These are phyloP conservation scores for Ploceus nigricollis DNA, from an alignment of 2,113 vertebrate genomes.

Conservation along the genomic window DNA sequence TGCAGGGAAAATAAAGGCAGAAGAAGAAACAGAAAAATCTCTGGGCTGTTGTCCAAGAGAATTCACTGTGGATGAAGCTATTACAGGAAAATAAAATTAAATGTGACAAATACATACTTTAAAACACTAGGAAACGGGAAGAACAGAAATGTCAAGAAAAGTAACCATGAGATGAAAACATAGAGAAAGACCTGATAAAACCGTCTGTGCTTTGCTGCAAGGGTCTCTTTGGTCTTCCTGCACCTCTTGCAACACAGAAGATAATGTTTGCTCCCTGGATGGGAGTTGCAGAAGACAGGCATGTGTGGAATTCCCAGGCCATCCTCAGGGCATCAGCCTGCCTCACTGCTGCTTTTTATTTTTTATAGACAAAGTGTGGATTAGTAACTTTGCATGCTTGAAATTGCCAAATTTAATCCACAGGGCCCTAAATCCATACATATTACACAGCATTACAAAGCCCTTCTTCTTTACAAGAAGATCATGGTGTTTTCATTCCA, in stretches of 20 bases:
- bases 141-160: background rate
- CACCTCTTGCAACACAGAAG: background rate
- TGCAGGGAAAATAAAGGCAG: slow-evolving; percentile 2
- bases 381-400: slow-evolving; percentile 26
- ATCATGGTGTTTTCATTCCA: slow-evolving; percentile 7
- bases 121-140: background rate
- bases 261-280: background rate
- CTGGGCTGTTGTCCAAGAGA: slow-evolving; percentile 9
- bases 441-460: background rate
- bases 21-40: slow-evolving; percentile 35
- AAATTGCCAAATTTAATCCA: slow-evolving; percentile 32
- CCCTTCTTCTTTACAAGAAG: background rate
- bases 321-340: background rate
- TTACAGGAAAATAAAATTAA: slow-evolving; percentile 10
- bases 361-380: background rate
- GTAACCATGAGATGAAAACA: background rate
- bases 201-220: background rate
- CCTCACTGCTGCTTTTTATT: background rate
- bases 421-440: background rate
- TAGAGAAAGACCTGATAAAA: background rate
- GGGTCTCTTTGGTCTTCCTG: background rate
- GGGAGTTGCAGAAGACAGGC: background rate
- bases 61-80: background rate
- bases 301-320: background rate
- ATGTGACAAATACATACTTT: slow-evolving; percentile 13